These are phyloP conservation scores for Corvus moneduloides DNA, from an alignment of 2,113 vertebrate genomes.

Conservation along the genomic window DNA sequence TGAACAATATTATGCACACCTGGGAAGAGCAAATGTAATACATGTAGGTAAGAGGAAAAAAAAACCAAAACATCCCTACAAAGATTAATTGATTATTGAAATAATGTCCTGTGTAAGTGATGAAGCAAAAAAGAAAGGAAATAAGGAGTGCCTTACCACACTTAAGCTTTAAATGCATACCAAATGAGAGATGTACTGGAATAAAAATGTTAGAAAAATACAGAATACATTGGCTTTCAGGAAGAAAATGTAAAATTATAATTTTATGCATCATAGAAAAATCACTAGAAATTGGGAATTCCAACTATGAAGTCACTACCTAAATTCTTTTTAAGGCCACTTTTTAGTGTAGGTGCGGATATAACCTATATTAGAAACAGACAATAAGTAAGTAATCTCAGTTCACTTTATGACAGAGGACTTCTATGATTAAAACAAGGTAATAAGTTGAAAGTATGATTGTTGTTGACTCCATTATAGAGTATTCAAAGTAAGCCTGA, in stretches of 20 bases:
- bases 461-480: not conserved
- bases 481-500: not conserved
- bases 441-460: not conserved
- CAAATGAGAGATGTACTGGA: not conserved
- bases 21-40: not conserved
- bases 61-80: rapidly evolving
- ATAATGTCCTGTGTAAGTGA: not conserved
- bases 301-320: not conserved
- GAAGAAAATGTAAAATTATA: not conserved
- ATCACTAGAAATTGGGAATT: not conserved
- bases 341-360: not conserved
- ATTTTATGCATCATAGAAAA: not conserved
- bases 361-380: not conserved
- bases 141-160: not conserved
- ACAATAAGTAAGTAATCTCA: not conserved
- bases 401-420: not conserved
- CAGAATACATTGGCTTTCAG: not conserved
- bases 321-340: not conserved
- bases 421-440: not conserved
- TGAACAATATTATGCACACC: not conserved
- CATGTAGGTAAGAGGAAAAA: not conserved
- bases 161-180: not conserved
- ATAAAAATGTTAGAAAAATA: not conserved
- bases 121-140: not conserved
- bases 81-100: not conserved